These are phyloP conservation scores for Ceratoteleas bidentatus DNA, from an alignment of 1,140 invertebrate species.

Conservation along the genomic window DNA sequence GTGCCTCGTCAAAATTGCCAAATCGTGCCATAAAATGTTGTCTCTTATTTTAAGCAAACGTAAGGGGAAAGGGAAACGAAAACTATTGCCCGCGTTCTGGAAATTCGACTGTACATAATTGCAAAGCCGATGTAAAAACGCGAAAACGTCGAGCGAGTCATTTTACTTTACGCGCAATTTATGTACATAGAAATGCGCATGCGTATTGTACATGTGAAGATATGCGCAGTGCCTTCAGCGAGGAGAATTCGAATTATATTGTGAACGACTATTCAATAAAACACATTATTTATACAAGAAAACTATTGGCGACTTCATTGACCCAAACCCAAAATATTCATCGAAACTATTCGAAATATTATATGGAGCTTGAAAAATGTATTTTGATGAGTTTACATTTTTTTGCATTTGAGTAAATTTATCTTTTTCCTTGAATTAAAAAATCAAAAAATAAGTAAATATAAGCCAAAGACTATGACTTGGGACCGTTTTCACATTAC, in stretches of 20 bases:
- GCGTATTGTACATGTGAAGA: slow-evolving; percentile 34
- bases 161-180: slow-evolving; percentile 41
- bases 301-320: not conserved
- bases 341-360: not conserved
- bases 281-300: slow-evolving; percentile 68
- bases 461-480: too few species aligned
- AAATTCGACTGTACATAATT: slow-evolving; percentile 55
- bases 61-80: not conserved
- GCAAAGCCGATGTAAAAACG: slow-evolving; percentile 41
- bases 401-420: too few species aligned
- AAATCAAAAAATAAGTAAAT: too few species aligned
- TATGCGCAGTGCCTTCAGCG: slow-evolving; percentile 43
- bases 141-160: slow-evolving; percentile 44
- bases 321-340: not conserved
- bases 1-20: slow-evolving; percentile 49
- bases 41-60: not conserved
- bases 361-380: too few species aligned
- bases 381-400: too few species aligned
- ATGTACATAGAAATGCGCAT: slow-evolving; percentile 54
- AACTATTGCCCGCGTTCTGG: slow-evolving; percentile 18
- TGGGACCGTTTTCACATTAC: too few species aligned
- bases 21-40: slow-evolving; percentile 41
- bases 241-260: slow-evolving; percentile 52
- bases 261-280: slow-evolving; percentile 65
- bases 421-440: too few species aligned